phyloP scores from a whole-genome alignment of 1,140 invertebrate genomes.

The Aphis craccivora region DNA sequence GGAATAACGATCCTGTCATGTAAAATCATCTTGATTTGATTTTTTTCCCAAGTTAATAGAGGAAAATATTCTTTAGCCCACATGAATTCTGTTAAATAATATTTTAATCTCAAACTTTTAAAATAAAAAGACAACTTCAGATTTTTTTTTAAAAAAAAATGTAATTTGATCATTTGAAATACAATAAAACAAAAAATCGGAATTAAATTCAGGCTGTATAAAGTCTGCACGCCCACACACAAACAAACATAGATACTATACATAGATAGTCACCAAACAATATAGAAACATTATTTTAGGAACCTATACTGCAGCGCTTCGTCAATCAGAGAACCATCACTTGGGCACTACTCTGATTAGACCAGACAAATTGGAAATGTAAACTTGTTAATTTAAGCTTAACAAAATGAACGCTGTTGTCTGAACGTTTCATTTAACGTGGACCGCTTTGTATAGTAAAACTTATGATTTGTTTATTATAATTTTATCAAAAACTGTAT shows the following conservation, averaged over 20 bases:
- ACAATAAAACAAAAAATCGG: background rate
- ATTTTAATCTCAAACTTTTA: too few relatives aligned
- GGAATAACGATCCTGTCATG: too few relatives aligned
- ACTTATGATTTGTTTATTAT: background rate
- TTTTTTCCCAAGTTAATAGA: too few relatives aligned
- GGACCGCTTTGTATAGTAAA: background rate
- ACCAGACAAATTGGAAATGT: background rate
- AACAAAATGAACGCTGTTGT: background rate
- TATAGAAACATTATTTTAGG: background rate
- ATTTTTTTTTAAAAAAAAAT: too few relatives aligned
- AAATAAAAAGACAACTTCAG: too few relatives aligned
- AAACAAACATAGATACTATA: too few relatives aligned
- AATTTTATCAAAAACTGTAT: background rate
- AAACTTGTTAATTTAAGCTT: background rate
- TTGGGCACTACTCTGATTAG: background rate
- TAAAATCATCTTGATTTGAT: too few relatives aligned
- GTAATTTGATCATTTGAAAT: too few relatives aligned
- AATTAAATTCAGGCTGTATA: background rate
- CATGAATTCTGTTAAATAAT: too few relatives aligned
- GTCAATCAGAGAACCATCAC: background rate
- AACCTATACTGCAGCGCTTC: background rate
- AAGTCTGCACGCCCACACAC: too few relatives aligned
- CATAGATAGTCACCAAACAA: background rate
- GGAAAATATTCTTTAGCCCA: too few relatives aligned
- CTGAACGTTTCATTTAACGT: background rate